Conservation (phyloP, 2,888 invertebrate genomes). For the Drosophila dives region DNA sequence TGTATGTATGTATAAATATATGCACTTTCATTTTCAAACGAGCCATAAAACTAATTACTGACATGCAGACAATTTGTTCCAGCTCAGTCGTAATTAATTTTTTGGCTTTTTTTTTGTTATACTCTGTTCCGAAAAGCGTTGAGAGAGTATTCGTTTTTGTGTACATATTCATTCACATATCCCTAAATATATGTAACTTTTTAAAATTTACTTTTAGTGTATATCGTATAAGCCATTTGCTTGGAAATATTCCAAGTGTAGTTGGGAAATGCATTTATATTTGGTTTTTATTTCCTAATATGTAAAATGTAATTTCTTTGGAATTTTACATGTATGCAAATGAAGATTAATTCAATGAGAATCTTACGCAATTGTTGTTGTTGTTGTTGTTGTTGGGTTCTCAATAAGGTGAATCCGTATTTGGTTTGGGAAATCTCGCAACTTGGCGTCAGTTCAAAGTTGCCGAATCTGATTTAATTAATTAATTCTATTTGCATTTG, state of each 20-base stretch:
- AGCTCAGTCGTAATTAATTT: constrained; percentile 13
- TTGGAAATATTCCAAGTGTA: background rate
- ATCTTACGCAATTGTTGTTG: background rate
- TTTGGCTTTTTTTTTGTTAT: constrained; percentile 1
- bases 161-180: background rate
- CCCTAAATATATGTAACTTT: background rate
- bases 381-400: background rate
- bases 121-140: background rate
- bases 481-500: background rate
- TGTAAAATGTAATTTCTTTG: background rate
- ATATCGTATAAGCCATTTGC: constrained; percentile 2
- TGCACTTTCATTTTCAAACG: constrained; percentile 21
- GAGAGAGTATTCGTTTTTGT: background rate
- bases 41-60: constrained; percentile 3
- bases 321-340: constrained; percentile 9
- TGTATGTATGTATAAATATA: background rate
- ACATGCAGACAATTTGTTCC: constrained; percentile 11
- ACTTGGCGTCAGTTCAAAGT: constrained; percentile 35
- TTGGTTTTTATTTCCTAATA: background rate
- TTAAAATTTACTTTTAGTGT: background rate
- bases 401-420: constrained; percentile 15
- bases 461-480: constrained; percentile 25
- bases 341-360: constrained; percentile 3
- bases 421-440: constrained; percentile 17
- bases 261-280: background rate